A percentile compares a stretch with the other conserved stretches of the same genome.
phyloP scores from a whole-genome alignment of 2,113 vertebrate genomes.

The Notarius quadriscutis region DNA sequence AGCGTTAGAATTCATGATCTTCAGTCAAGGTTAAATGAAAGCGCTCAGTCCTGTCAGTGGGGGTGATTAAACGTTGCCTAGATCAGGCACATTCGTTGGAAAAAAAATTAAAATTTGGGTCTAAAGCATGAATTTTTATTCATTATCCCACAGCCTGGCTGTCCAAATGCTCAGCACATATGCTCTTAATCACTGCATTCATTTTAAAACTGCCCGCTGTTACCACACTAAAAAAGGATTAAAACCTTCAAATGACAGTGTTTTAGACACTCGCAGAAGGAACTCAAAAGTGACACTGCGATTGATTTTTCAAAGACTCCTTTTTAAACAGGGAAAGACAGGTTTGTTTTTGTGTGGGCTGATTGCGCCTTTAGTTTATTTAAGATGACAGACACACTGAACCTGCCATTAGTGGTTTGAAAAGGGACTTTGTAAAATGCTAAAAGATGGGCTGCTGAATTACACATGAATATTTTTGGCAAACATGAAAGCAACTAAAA shows the following conservation, averaged over 20 bases:
- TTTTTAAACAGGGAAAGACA: constrained; percentile 43
- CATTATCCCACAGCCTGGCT: constrained; percentile 91
- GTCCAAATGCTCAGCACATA: constrained; percentile 96
- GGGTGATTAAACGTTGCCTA: constrained; percentile 99
- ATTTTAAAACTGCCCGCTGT: constrained; percentile 93
- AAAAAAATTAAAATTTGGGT: constrained; percentile 99
- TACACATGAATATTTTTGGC: constrained; percentile 17
- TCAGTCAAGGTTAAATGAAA: constrained; percentile 99
- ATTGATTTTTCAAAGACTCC: constrained; percentile 56
- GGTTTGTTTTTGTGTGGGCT: constrained; percentile 47
- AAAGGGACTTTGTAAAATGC: constrained; percentile 43
- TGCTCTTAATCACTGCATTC: constrained; percentile 96
- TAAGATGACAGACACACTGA: constrained; percentile 32
- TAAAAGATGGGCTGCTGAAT: constrained; percentile 5
- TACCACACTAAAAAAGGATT: constrained; percentile 83
- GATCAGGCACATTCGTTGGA: constrained; percentile 96
- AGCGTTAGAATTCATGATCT: constrained; percentile 99
- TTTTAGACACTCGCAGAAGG: constrained; percentile 55
- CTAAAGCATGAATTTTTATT: constrained; percentile 99
- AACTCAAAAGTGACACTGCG: constrained; percentile 46
- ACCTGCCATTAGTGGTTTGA: constrained; percentile 32
- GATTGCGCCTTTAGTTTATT: constrained; percentile 43
- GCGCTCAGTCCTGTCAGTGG: constrained; percentile 99
- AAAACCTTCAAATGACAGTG: constrained; percentile 80
- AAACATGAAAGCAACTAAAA: constrained; percentile 22